These are phyloP conservation scores for Tachyglossus aculeatus DNA, from an alignment of 2,797 vertebrate species.

Conservation along the genomic window DNA sequence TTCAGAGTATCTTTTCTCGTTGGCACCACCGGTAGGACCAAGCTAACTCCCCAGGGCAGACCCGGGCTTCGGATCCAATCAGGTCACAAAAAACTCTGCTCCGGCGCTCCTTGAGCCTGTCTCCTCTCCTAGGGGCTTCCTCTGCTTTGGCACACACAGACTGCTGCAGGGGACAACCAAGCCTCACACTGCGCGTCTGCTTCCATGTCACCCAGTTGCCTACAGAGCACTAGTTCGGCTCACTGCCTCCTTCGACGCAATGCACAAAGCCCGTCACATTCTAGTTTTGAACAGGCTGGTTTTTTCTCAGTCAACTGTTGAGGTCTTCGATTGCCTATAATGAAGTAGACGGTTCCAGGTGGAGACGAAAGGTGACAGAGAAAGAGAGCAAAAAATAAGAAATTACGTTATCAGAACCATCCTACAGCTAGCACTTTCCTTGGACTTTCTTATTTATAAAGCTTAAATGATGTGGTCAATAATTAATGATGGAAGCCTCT, in stretches of 20 bases:
- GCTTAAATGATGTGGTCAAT: slow-evolving; percentile 69
- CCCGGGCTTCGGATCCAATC: too few relatives aligned
- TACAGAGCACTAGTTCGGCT: not conserved
- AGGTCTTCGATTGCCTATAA: slow-evolving; percentile 56
- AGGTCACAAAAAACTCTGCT: too few relatives aligned
- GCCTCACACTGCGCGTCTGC: not conserved
- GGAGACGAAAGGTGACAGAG: slow-evolving; percentile 31
- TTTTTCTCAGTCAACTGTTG: slow-evolving; percentile 53
- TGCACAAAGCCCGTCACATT: not conserved
- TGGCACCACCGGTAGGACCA: too few relatives aligned
- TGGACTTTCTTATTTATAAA: slow-evolving; percentile 64
- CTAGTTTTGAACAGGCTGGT: slow-evolving; percentile 28
- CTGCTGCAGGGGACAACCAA: not conserved
- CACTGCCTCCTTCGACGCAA: not conserved
- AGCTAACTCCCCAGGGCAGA: too few relatives aligned
- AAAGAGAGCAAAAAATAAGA: slow-evolving; percentile 43
- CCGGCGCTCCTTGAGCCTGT: too few relatives aligned
- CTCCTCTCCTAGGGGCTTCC: too few relatives aligned
- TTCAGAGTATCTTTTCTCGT: too few relatives aligned
- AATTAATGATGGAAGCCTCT: slow-evolving; percentile 54
- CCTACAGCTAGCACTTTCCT: slow-evolving; percentile 66
- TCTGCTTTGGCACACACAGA: not conserved
- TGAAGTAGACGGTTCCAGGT: slow-evolving; percentile 45
- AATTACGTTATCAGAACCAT: slow-evolving; percentile 57
- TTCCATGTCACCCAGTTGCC: not conserved